Evolutionary conservation across 2,113 vertebrate species (phyloP).

Genomic region (Tragelaphus scriptus): DNA sequence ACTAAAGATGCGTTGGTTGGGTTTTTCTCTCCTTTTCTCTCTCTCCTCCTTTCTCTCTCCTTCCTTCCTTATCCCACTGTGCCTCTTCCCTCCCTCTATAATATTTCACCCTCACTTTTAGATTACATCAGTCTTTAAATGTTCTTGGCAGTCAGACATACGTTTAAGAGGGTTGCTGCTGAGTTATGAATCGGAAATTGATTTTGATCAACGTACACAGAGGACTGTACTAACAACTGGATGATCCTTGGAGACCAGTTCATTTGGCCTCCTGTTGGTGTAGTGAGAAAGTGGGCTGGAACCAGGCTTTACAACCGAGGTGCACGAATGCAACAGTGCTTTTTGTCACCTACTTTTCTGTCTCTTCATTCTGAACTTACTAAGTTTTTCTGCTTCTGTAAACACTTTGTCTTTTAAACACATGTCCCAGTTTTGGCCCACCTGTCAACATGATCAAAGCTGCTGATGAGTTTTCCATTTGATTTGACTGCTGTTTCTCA

Average conservation of each 20-base stretch:
- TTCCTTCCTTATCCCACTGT: background rate
- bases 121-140: background rate
- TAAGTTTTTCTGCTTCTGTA: background rate
- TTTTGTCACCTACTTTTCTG: background rate
- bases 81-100: background rate
- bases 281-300: background rate
- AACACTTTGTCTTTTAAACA: background rate
- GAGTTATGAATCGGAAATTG: background rate
- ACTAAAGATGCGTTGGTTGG: background rate
- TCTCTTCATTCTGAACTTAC: background rate
- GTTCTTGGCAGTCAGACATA: background rate
- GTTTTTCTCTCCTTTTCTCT: background rate
- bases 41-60: background rate
- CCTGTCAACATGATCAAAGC: background rate
- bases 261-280: background rate
- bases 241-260: background rate
- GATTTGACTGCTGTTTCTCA: background rate
- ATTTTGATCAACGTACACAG: background rate
- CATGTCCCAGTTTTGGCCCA: background rate
- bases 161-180: background rate
- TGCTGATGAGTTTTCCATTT: background rate
- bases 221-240: background rate
- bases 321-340: accelerated
- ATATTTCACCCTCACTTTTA: background rate
- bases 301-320: background rate